Percentiles rank a stretch among this genome's conserved stretches.
Evolutionary conservation across 2,888 invertebrate genomes (phyloP).

Genomic region (Xanthorhoe spadicearia): DNA sequence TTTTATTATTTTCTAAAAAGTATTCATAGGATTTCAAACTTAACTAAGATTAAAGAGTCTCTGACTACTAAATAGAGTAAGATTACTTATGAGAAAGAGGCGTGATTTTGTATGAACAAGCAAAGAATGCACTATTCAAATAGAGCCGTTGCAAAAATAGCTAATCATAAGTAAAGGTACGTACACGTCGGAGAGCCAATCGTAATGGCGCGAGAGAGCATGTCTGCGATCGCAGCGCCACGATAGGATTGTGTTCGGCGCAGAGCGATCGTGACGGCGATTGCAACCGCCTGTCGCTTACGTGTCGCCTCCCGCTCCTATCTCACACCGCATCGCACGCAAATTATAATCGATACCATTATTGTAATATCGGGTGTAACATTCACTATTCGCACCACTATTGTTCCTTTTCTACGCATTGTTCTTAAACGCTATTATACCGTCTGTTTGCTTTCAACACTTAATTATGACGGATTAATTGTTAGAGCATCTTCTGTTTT

Average conservation of each 20-base stretch:
- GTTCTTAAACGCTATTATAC: slow-evolving; percentile 47
- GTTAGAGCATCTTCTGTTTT: slow-evolving; percentile 31
- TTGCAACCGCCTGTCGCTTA: slow-evolving; percentile 81
- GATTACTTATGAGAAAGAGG: background rate
- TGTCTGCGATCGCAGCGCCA: slow-evolving; percentile 78
- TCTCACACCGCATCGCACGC: slow-evolving; percentile 81
- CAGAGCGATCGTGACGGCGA: slow-evolving; percentile 78
- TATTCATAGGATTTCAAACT: too few relatives aligned
- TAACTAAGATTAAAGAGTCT: too few relatives aligned
- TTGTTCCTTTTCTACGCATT: slow-evolving; percentile 68
- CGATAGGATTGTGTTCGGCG: slow-evolving; percentile 81
- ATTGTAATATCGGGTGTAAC: slow-evolving; percentile 82
- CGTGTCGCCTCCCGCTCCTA: slow-evolving; percentile 78
- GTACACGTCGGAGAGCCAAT: slow-evolving; percentile 72
- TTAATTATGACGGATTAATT: slow-evolving; percentile 45
- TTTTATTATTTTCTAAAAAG: too few relatives aligned
- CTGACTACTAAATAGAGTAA: too few relatives aligned
- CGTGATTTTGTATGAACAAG: background rate
- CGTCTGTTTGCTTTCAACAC: slow-evolving; percentile 57
- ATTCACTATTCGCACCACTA: slow-evolving; percentile 71
- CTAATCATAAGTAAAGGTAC: slow-evolving; percentile 72
- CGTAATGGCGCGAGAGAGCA: slow-evolving; percentile 79
- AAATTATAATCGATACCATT: slow-evolving; percentile 85
- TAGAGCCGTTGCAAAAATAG: slow-evolving; percentile 59
- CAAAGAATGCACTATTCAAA: slow-evolving; percentile 19